A percentile compares a stretch with the other conserved stretches of the same genome.
These are phyloP conservation scores for Oreochromis spilurus DNA, from an alignment of 2,113 vertebrate species.

Conservation along the genomic window DNA sequence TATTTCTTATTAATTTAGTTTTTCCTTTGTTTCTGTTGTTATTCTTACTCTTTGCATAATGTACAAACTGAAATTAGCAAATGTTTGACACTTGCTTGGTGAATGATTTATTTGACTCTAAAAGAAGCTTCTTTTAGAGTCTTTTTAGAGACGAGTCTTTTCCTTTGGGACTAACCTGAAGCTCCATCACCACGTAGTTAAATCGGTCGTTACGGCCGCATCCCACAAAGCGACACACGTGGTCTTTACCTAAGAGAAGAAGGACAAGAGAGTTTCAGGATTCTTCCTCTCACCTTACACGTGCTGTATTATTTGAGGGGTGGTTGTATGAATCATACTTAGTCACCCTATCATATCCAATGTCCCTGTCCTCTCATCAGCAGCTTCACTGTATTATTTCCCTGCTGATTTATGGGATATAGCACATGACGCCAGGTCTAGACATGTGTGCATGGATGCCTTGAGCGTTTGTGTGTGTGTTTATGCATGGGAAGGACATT, in stretches of 20 bases:
- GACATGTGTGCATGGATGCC: neutral
- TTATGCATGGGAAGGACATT: neutral
- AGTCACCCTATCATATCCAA: neutral
- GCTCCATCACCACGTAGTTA: constrained; percentile 99
- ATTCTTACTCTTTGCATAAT: neutral
- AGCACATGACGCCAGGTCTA: neutral
- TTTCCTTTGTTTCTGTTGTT: neutral
- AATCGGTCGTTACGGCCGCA: constrained; percentile 97
- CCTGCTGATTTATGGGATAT: constrained; percentile 21
- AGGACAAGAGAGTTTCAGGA: neutral
- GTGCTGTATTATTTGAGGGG: neutral
- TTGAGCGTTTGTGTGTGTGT: neutral
- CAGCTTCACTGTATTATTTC: neutral
- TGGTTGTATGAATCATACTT: neutral
- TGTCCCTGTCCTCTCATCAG: neutral
- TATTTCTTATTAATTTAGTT: neutral
- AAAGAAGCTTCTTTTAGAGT: neutral
- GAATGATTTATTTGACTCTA: neutral
- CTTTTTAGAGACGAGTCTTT: neutral
- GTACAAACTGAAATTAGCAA: neutral
- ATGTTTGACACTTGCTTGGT: neutral
- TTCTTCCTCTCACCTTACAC: neutral
- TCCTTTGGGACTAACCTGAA: constrained; percentile 79
- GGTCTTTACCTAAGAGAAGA: constrained; percentile 85
- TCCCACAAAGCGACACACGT: constrained; percentile 96